These are phyloP conservation scores for Nemopilema nomurai DNA, from an alignment of 30 jellyfish, hydroid and myxozoan species.

Conservation along the genomic window DNA sequence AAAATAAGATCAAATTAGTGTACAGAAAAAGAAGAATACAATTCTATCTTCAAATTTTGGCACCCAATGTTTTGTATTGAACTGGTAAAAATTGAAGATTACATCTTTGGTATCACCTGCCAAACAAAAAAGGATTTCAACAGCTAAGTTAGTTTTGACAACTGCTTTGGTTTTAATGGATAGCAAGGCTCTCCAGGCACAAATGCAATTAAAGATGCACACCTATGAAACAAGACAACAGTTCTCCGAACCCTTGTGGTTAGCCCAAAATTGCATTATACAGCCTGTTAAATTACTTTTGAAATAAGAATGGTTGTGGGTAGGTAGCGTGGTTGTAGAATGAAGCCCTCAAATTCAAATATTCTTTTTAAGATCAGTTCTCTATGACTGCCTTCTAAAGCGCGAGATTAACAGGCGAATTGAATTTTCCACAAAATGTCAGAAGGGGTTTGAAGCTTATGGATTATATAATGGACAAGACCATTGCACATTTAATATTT, in stretches of 20 bases:
- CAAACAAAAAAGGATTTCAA: background rate
- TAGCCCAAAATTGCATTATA: background rate
- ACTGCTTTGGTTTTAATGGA: background rate
- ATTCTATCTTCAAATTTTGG: background rate
- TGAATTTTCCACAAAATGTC: no score
- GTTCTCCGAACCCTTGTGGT: background rate
- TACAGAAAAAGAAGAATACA: no score
- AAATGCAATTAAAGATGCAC: background rate
- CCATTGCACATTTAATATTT: no score
- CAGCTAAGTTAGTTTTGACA: background rate
- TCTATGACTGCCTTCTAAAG: background rate
- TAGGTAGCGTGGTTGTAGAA: background rate
- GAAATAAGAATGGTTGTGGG: background rate
- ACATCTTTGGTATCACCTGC: background rate
- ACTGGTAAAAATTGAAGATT: background rate
- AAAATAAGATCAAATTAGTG: background rate
- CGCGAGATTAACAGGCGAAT: no score
- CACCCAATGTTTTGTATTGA: background rate
- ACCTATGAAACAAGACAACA: background rate
- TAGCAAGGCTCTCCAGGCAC: background rate
- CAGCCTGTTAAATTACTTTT: background rate
- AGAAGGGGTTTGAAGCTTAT: no score
- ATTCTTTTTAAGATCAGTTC: background rate
- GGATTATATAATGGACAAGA: no score
- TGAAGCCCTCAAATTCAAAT: background rate